A percentile compares a stretch with the other conserved stretches of the same genome.
These are phyloP conservation scores for Scaptodrosophila latifasciaeformis DNA, from an alignment of 2,888 invertebrate genomes.

Conservation along the genomic window DNA sequence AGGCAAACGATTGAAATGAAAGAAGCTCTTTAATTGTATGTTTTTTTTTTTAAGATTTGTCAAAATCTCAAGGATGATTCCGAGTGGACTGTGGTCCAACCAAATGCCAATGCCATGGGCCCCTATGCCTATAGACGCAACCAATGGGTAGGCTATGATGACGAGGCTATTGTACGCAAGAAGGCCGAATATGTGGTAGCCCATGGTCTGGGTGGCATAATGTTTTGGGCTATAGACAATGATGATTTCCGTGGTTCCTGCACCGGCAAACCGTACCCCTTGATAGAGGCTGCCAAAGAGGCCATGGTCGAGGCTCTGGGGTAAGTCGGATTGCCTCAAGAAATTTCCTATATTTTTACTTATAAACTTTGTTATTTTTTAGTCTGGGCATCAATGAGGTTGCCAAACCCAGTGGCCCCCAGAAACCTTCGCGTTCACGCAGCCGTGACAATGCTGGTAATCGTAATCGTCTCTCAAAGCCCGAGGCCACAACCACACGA, in stretches of 20 bases:
- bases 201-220: slow-evolving; percentile 85
- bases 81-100: slow-evolving; percentile 88
- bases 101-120: slow-evolving; percentile 88
- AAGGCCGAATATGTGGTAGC: slow-evolving; percentile 91
- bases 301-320: slow-evolving; percentile 81
- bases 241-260: slow-evolving; percentile 96
- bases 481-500: slow-evolving; percentile 43
- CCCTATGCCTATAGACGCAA: slow-evolving; percentile 91
- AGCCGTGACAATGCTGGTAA: slow-evolving; percentile 59
- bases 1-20: not conserved
- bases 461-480: slow-evolving; percentile 56
- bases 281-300: slow-evolving; percentile 93
- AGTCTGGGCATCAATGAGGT: slow-evolving; percentile 74
- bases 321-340: slow-evolving; percentile 74
- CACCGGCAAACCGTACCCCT: slow-evolving; percentile 88
- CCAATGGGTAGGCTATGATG: slow-evolving; percentile 97
- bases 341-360: not conserved
- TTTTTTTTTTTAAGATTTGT: slow-evolving; percentile 81
- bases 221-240: slow-evolving; percentile 87
- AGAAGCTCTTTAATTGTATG: not conserved
- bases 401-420: slow-evolving; percentile 63
- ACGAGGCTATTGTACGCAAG: slow-evolving; percentile 86
- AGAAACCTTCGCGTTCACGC: slow-evolving; percentile 67
- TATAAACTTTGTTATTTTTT: not conserved
- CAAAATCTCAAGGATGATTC: slow-evolving; percentile 83